Conservation (phyloP, 2,888 invertebrate genomes). For the Cheilosia impressa region DNA sequence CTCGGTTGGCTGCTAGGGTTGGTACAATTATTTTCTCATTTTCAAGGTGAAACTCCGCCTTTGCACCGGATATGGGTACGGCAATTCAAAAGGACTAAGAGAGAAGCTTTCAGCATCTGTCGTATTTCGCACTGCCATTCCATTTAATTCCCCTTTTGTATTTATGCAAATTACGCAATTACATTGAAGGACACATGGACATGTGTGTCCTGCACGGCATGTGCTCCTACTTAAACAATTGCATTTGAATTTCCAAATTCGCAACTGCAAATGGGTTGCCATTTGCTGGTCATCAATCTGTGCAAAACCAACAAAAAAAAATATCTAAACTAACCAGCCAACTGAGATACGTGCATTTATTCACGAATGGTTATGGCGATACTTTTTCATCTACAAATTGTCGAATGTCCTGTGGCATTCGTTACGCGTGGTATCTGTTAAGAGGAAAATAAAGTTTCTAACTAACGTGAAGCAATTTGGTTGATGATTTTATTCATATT, state of each 20-base stretch:
- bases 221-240: background rate
- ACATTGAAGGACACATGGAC: constrained; percentile 17
- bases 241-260: background rate
- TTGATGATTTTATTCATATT: constrained; percentile 78
- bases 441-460: constrained; percentile 32
- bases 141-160: constrained; percentile 24
- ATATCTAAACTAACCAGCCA: constrained; percentile 11
- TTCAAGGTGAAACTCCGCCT: constrained; percentile 42
- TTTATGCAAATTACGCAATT: constrained; percentile 57
- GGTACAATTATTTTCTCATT: constrained; percentile 34
- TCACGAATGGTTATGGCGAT: constrained; percentile 2
- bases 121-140: constrained; percentile 41
- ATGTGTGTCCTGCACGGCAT: constrained; percentile 37
- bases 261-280: constrained; percentile 49
- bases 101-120: constrained; percentile 60
- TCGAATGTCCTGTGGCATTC: constrained; percentile 54
- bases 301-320: constrained; percentile 29
- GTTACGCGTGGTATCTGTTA: constrained; percentile 11
- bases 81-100: constrained; percentile 12
- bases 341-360: constrained; percentile 15
- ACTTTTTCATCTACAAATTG: constrained; percentile 30
- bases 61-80: constrained; percentile 44
- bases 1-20: constrained; percentile 19
- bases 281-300: constrained; percentile 42
- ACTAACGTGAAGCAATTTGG: constrained; percentile 79